Evolutionary conservation across 2,888 invertebrate species (phyloP).

Genomic region (Stenichneumon culpator): DNA sequence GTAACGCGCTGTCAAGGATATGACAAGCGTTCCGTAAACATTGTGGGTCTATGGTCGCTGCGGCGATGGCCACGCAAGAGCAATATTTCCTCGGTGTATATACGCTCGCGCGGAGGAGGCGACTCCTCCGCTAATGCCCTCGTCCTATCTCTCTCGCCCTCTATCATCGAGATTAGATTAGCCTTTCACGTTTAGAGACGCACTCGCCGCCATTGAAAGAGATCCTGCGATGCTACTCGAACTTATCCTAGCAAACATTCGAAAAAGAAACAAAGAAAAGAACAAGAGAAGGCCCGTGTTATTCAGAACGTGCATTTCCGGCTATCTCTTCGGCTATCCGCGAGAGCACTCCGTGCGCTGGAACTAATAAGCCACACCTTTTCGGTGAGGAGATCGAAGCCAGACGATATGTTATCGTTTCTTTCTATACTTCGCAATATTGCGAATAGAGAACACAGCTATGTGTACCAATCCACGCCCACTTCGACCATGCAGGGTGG

Average conservation of each 20-base stretch:
- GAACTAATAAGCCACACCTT: constrained; percentile 55
- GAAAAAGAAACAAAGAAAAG: background rate
- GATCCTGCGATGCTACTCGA: constrained; percentile 21
- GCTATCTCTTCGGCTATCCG: constrained; percentile 48
- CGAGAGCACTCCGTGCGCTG: constrained; percentile 34
- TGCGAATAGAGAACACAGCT: constrained; percentile 34
- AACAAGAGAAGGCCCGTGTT: constrained; percentile 22
- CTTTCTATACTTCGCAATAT: constrained; percentile 20
- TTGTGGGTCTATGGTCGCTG: constrained; percentile 60
- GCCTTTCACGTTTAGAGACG: constrained; percentile 16
- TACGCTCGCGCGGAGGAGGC: background rate
- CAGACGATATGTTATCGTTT: constrained; percentile 44
- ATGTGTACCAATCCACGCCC: constrained; percentile 37
- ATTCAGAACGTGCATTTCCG: constrained; percentile 47
- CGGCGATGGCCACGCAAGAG: constrained; percentile 47
- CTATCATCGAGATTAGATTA: constrained; percentile 56
- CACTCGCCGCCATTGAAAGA: constrained; percentile 49
- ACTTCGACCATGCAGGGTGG: constrained; percentile 23
- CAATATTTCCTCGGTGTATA: constrained; percentile 36
- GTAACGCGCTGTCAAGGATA: constrained; percentile 61
- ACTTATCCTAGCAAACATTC: constrained; percentile 14
- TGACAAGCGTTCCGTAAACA: constrained; percentile 64
- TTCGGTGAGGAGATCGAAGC: constrained; percentile 43
- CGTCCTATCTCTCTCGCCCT: background rate
- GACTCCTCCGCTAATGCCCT: background rate